Conservation (phyloP, 2,888 invertebrate genomes). For the Choreutis nemorana region DNA sequence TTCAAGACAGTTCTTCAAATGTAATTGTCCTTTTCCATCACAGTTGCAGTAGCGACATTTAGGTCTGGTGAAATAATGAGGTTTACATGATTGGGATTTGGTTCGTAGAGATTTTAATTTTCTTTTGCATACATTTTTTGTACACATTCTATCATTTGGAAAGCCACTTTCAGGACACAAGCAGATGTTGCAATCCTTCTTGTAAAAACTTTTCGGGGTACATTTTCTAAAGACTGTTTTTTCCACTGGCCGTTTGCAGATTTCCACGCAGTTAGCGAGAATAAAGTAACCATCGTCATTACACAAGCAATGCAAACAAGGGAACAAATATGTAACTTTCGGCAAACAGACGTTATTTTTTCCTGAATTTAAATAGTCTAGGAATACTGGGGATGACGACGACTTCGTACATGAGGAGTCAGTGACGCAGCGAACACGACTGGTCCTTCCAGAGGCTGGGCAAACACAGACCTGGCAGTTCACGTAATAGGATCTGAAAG, state of each 20-base stretch:
- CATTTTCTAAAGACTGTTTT: no score
- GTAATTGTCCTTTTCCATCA: constrained; percentile 23
- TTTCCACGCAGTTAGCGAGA: constrained; percentile 35
- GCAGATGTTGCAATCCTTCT: constrained; percentile 37
- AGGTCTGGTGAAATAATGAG: constrained; percentile 31
- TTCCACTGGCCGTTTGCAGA: constrained; percentile 30
- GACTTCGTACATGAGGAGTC: constrained; percentile 30
- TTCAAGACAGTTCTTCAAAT: constrained; percentile 35
- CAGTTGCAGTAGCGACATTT: constrained; percentile 47
- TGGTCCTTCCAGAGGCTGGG: constrained; percentile 35
- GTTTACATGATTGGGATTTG: constrained; percentile 19
- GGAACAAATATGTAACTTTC: constrained; percentile 45
- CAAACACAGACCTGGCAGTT: constrained; percentile 49
- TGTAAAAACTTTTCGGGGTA: constrained; percentile 32
- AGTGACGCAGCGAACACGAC: constrained; percentile 38
- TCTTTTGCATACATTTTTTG: constrained; percentile 21
- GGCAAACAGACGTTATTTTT: constrained; percentile 36
- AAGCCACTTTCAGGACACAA: constrained; percentile 32
- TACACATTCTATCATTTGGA: constrained; percentile 25
- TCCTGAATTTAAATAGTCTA: constrained; percentile 13
- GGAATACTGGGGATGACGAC: constrained; percentile 10
- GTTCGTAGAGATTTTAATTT: constrained; percentile 14
- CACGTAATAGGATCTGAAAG: constrained; percentile 38
- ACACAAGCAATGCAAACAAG: constrained; percentile 43
- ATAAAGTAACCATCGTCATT: constrained; percentile 36